phyloP scores from a whole-genome alignment of 2,888 invertebrate species.

The Sarcophaga variegata region DNA sequence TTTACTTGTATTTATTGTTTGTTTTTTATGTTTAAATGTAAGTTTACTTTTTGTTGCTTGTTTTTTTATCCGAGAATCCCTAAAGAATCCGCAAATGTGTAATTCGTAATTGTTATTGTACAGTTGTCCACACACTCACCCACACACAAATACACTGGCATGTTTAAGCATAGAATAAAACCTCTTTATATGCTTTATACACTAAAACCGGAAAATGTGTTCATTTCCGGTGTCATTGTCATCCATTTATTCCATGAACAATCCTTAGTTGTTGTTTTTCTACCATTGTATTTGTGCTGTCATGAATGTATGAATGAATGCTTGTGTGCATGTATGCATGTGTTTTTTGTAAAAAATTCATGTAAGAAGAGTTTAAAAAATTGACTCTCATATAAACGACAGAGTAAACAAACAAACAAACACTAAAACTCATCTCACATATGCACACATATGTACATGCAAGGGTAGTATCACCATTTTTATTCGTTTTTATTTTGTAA shows the following conservation, averaged over 20 bases:
- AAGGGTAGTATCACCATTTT: not conserved
- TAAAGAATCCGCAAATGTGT: constrained; percentile 52
- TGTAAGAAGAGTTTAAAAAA: constrained; percentile 47
- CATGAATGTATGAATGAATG: not conserved
- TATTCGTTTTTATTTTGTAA: not conserved
- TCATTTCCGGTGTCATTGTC: constrained; percentile 79
- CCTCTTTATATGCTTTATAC: constrained; percentile 27
- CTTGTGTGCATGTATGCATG: constrained; percentile 1
- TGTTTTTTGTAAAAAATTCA: not conserved
- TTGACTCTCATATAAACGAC: constrained; percentile 19
- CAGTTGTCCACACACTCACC: constrained; percentile 16
- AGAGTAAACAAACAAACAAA: constrained; percentile 4
- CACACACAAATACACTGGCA: not conserved
- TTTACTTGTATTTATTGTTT: not conserved
- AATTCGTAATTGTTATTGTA: constrained; percentile 51
- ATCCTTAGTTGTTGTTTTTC: constrained; percentile 52
- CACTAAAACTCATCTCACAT: not conserved
- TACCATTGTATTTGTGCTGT: not conserved
- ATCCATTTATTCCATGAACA: constrained; percentile 71
- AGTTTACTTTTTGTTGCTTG: constrained; percentile 8
- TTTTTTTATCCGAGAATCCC: constrained; percentile 45
- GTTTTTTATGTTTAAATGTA: not conserved
- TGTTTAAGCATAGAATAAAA: not conserved
- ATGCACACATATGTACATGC: not conserved
- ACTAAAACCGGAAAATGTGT: constrained; percentile 76